Base-by-base conservation (phyloP, 1,140 invertebrate genomes). In the Dreissena rostriformis region DNA sequence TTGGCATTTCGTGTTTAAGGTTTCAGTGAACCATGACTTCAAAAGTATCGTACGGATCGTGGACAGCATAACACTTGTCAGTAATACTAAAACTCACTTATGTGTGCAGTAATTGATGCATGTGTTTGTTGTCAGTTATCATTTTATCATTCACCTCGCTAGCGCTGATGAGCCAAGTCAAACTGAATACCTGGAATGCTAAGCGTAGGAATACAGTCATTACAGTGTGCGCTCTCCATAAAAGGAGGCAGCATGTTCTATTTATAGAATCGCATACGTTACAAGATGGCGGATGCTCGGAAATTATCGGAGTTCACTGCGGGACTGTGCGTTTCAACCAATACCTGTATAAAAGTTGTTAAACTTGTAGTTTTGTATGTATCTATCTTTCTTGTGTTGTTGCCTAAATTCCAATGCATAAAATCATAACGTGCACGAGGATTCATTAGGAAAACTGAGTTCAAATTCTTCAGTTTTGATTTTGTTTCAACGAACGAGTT, bases 191-290 rank as follows among this genome's bases (percentile, higher is more conserved):
- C 79, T 73, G 53, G 79, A 74, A 82, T 82, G 26, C 53, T 74
- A 52, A 15, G 57, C 29, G 49, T 65, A 66, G 55, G 71, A 70
- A 82, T 82, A 82, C 57, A 72, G 53, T 26, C 17, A 74, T 51
- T 71, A 82, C 73, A 39, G 79, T 71, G 71, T 39, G 71, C 79
- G 79, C 79, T 82, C 70, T 82, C 79, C 79, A 82, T 82, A 82
- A 82, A 82, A 82, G 79, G 79, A 82, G 79, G 79, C 8, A 39
- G 39, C 49, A 12, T 22, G 68, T 28, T 49, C 79, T 82, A 82
- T 82, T 82, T 73, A 65, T 82, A 82, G 79, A 73, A 22, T 49
- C 26, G 15, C 53, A 68, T 71, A 49, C 26, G 49, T 39, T 26
- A 65, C 79, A 82, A 82, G 53, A 82, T 82, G 79, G 79, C 79